Evolutionary conservation across 2,797 vertebrate genomes (phyloP), one percentile per base, ranked within the genome.

Genomic region (Apogon hyalosoma): DNA sequence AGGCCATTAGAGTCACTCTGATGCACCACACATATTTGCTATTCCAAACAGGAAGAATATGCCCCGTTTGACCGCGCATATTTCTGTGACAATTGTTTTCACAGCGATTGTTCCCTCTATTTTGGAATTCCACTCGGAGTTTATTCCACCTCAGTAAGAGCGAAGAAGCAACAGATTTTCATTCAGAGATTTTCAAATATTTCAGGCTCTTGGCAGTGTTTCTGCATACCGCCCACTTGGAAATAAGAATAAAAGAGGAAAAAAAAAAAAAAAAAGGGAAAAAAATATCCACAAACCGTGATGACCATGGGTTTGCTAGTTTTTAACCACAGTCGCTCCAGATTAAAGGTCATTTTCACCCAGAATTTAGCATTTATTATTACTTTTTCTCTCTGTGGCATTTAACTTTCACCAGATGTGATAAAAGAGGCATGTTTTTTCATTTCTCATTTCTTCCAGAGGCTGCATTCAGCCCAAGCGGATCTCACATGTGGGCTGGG

Each of bases 1-100:
- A 69, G 53, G 75, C 77, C 78, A 90, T 91, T 89, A 88, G 78
- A 81, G 76, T 73, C 88, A 88, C 76, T 75, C 80, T 72, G 75
- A 77, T 87, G 82, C 83, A 88, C 83, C 76, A 65, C 87, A 80
- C 85, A 82, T 86, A 90, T 90, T 86, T 78, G 80, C 80, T 85
- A 80, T 74, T 91, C 87, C 90, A 78, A 92, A 90, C 90, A 91
- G 77, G 84, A 87, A 79, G 79, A 84, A 83, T 75, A 71, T 73
- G 72, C 72, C 69, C 69, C 48, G 58, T 67, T 67, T 70, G 77
- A 59, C 80, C 24, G 24, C 2, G 46, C 85, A 89, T 87, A 90
- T 78, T 90, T 90, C 72, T 80, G 58, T 76, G 80, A 83, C 75
- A 80, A 83, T 64, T 90, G 90, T 92, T 93, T 90, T 84, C 41